phyloP scores from a whole-genome alignment of 1,140 invertebrate species.

The Conus ventricosus region DNA sequence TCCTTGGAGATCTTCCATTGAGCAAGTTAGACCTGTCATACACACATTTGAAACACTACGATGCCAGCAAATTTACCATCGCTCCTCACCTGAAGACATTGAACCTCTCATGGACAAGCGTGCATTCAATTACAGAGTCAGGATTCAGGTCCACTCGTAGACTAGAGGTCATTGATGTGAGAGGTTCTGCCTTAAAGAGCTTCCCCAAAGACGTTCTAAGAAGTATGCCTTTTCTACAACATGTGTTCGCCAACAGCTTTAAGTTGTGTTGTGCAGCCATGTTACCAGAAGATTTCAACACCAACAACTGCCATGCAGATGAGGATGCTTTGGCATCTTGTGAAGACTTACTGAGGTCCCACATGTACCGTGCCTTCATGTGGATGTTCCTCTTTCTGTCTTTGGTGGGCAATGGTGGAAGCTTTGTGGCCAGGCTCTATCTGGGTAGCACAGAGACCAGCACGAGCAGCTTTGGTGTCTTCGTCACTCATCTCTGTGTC shows the following conservation, averaged over 20 bases:
- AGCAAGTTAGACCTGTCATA: not conserved
- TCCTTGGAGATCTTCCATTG: not conserved
- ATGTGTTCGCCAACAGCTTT: slow-evolving; percentile 40
- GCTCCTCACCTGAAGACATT: slow-evolving; percentile 4
- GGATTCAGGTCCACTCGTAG: slow-evolving; percentile 46
- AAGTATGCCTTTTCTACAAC: slow-evolving; percentile 14
- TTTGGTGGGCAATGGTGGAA: slow-evolving; percentile 49
- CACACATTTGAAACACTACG: not conserved
- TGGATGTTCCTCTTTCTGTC: slow-evolving; percentile 49
- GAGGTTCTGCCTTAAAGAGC: slow-evolving; percentile 28
- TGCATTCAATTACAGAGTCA: slow-evolving; percentile 37
- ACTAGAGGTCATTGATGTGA: slow-evolving; percentile 42
- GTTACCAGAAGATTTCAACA: slow-evolving; percentile 36
- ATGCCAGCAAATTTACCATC: not conserved
- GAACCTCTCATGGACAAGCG: slow-evolving; percentile 27
- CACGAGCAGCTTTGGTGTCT: slow-evolving; percentile 41
- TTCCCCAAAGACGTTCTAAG: slow-evolving; percentile 42
- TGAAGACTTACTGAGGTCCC: slow-evolving; percentile 45
- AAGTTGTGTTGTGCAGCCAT: slow-evolving; percentile 46
- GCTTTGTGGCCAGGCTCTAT: slow-evolving; percentile 34
- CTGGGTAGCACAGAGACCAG: not conserved
- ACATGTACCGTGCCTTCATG: slow-evolving; percentile 39
- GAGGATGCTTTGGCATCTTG: slow-evolving; percentile 54
- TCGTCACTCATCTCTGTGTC: slow-evolving; percentile 53
- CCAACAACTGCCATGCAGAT: slow-evolving; percentile 22